These are phyloP conservation scores for Drosophila nr. perissopoda DNA, from an alignment of 2,888 invertebrate genomes.

Conservation along the genomic window DNA sequence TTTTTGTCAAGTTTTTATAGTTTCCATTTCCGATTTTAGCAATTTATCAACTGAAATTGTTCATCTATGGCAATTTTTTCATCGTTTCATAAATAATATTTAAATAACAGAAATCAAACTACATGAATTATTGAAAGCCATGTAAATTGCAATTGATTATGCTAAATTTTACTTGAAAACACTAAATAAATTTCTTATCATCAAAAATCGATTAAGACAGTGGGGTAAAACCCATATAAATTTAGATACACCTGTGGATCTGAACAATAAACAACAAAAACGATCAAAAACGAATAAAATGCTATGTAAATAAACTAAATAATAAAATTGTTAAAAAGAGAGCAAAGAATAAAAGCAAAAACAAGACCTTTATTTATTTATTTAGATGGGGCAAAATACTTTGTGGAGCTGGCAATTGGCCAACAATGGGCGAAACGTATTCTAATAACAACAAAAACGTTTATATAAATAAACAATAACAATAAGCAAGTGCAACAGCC, in stretches of 20 bases:
- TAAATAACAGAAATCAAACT: background rate
- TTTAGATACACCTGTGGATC: constrained; percentile 45
- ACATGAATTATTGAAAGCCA: background rate
- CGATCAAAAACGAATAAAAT: constrained; percentile 44
- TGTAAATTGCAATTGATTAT: background rate
- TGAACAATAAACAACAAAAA: constrained; percentile 33
- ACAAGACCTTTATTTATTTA: constrained; percentile 46
- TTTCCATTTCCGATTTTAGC: background rate
- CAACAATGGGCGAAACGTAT: constrained; percentile 44
- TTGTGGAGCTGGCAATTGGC: constrained; percentile 52
- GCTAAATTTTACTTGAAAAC: background rate
- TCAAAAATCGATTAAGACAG: background rate
- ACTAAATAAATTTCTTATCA: background rate
- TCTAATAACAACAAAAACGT: constrained; percentile 35
- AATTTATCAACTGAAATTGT: constrained; percentile 8
- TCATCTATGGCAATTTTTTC: constrained; percentile 10
- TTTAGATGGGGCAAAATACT: constrained; percentile 47
- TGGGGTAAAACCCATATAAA: background rate
- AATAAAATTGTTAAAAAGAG: constrained; percentile 1
- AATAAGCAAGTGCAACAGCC: constrained; percentile 40
- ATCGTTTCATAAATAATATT: background rate
- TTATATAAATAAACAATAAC: constrained; percentile 50
- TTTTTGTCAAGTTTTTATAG: background rate
- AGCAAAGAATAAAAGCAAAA: constrained; percentile 2
- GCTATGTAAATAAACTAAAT: constrained; percentile 28